Evolutionary conservation across 2,888 invertebrate genomes (phyloP).

Genomic region (Muscina levida): DNA sequence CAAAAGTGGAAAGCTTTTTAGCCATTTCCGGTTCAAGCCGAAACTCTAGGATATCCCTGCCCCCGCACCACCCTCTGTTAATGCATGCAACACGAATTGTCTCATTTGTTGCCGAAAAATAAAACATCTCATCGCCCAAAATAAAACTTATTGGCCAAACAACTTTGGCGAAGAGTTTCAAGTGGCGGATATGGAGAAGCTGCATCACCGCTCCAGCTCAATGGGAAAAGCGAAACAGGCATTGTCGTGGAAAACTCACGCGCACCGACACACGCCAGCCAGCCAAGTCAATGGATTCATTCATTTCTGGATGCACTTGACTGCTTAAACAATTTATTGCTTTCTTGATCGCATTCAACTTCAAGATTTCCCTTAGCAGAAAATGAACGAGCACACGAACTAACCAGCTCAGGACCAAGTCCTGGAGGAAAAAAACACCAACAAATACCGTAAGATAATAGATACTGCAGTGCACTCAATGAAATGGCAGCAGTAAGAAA

Average conservation of each 20-base stretch:
- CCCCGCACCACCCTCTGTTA: too few species aligned
- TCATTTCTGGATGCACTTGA: slow-evolving; percentile 68
- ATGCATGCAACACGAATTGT: slow-evolving; percentile 28
- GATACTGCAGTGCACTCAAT: slow-evolving; percentile 50
- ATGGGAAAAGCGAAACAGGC: slow-evolving; percentile 24
- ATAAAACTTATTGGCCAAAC: slow-evolving; percentile 57
- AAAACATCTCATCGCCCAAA: slow-evolving; percentile 18
- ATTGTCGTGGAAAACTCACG: slow-evolving; percentile 31
- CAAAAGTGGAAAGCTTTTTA: slow-evolving; percentile 65
- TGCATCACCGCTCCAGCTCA: slow-evolving; percentile 45
- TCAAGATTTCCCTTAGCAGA: slow-evolving; percentile 47
- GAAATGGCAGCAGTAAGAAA: slow-evolving; percentile 39
- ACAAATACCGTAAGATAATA: slow-evolving; percentile 1
- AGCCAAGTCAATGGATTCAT: slow-evolving; percentile 54
- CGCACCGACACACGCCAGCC: slow-evolving; percentile 21
- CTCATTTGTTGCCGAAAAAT: slow-evolving; percentile 33
- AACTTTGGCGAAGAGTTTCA: slow-evolving; percentile 5
- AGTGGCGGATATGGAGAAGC: slow-evolving; percentile 58
- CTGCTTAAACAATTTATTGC: slow-evolving; percentile 73
- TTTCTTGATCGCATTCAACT: slow-evolving; percentile 72
- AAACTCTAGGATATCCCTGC: slow-evolving; percentile 47
- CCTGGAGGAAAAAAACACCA: not conserved
- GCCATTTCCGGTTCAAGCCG: slow-evolving; percentile 67
- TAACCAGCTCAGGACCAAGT: not conserved
- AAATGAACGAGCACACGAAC: slow-evolving; percentile 23